Evolutionary conservation across 2,797 vertebrate genomes (phyloP).

Genomic region (Loris lydekkerianus): DNA sequence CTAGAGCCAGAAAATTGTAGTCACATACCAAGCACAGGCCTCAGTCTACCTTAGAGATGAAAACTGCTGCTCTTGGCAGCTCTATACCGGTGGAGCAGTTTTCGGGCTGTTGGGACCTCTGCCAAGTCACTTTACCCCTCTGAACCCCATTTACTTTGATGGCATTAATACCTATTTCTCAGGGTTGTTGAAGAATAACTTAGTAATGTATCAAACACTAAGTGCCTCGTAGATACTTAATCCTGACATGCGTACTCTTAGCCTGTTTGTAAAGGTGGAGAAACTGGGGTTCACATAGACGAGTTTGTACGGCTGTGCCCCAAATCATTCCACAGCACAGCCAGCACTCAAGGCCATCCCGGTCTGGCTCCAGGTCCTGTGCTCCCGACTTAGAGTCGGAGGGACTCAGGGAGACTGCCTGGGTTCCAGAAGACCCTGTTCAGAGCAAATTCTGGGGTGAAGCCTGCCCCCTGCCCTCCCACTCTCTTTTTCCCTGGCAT

Average conservation of each 20-base stretch:
- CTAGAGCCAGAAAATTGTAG: not conserved
- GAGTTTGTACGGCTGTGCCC: not conserved
- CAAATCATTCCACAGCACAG: accelerated
- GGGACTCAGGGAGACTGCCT: not conserved
- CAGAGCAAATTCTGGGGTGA: not conserved
- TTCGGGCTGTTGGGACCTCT: slow-evolving; percentile 46
- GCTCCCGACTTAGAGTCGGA: not conserved
- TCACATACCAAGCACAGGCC: not conserved
- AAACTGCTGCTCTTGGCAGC: not conserved
- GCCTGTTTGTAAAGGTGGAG: slow-evolving; percentile 7
- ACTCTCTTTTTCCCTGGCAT: not conserved
- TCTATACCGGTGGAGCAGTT: not conserved
- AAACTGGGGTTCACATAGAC: slow-evolving; percentile 20
- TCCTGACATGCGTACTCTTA: not conserved
- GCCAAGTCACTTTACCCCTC: not conserved
- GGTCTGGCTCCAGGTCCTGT: not conserved
- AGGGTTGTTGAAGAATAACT: slow-evolving; percentile 65
- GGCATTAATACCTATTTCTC: slow-evolving; percentile 68
- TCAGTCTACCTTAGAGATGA: not conserved
- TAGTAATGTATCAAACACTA: slow-evolving; percentile 54
- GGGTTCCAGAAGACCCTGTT: not conserved
- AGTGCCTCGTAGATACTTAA: slow-evolving; percentile 14
- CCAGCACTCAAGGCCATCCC: not conserved
- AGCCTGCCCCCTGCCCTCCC: not conserved
- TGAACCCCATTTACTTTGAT: slow-evolving; percentile 40